Conservation (phyloP, 2,113 vertebrate species). For the Pelobates fuscus region DNA sequence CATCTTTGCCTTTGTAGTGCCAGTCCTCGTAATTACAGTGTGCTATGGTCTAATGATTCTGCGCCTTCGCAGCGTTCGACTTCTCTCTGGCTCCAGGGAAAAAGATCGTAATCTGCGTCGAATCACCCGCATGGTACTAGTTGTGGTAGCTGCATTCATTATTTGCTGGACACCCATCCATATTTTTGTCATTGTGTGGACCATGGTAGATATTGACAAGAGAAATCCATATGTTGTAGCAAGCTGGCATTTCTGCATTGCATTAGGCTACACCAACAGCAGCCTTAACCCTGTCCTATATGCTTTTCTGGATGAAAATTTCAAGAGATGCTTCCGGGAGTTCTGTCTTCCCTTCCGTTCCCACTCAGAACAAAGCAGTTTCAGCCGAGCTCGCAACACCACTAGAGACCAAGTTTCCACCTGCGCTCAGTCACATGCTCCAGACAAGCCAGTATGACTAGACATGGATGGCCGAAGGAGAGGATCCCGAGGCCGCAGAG, state of each 20-base stretch:
- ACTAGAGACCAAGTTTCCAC: conserved; percentile 75
- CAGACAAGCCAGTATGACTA: conserved; percentile 78
- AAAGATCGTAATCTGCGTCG: conserved; percentile 89
- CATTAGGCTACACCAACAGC: conserved; percentile 95
- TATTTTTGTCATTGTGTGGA: conserved; percentile 94
- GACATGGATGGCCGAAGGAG: conserved; percentile 58
- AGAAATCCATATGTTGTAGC: conserved; percentile 83
- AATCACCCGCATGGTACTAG: conserved; percentile 96
- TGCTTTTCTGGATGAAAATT: conserved; percentile 94
- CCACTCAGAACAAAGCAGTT: conserved; percentile 74
- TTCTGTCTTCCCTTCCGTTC: conserved; percentile 83
- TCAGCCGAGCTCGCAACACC: conserved; percentile 74
- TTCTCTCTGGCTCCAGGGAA: conserved; percentile 94
- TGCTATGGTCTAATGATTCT: conserved; percentile 96
- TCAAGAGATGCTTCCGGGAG: conserved; percentile 93
- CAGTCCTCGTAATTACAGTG: conserved; percentile 90
- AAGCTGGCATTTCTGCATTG: conserved; percentile 93
- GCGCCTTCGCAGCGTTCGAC: conserved; percentile 88
- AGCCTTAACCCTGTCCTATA: conserved; percentile 96
- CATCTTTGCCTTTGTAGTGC: conserved; percentile 91
- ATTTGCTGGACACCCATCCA: conserved; percentile 98
- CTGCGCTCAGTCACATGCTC: conserved; percentile 67
- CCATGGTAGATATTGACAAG: conserved; percentile 81
- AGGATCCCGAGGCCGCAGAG: conserved; percentile 56
- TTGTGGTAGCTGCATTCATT: conserved; percentile 94